Evolutionary conservation across 2,888 invertebrate genomes (phyloP).

Genomic region (Zygogramma bicolorata): DNA sequence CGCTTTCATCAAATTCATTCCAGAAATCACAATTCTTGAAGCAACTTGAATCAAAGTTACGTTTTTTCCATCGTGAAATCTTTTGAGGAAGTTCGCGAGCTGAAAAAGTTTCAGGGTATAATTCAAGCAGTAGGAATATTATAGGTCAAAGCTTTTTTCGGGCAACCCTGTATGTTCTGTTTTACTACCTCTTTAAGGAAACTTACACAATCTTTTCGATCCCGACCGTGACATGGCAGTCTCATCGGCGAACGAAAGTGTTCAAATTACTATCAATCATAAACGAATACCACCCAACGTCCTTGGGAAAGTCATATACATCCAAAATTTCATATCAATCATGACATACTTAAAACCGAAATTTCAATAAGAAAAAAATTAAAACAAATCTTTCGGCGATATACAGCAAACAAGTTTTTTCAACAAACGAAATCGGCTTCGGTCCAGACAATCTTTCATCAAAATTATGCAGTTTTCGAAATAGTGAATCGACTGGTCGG

Average conservation of each 20-base stretch:
- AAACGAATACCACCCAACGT: constrained; percentile 22
- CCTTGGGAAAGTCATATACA: constrained; percentile 46
- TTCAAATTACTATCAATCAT: neutral
- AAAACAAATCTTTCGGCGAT: constrained; percentile 48
- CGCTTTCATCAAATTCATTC: no score
- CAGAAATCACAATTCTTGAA: no score
- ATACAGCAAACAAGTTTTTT: constrained; percentile 53
- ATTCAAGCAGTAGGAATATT: no score
- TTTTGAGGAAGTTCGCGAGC: no score
- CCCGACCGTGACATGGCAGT: neutral
- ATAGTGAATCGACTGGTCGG: constrained; percentile 44
- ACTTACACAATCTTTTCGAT: neutral
- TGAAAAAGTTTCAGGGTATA: no score
- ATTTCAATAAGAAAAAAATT: constrained; percentile 50
- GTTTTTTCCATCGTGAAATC: no score
- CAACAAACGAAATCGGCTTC: constrained; percentile 48
- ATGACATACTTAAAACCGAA: constrained; percentile 53
- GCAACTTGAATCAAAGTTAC: no score
- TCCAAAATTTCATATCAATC: constrained; percentile 51
- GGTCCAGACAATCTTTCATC: constrained; percentile 35
- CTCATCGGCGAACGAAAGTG: neutral
- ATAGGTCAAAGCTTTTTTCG: no score
- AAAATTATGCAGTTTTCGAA: constrained; percentile 5
- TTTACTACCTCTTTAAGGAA: no score
- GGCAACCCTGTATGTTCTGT: no score